Evolutionary conservation across 2,797 vertebrate genomes (phyloP).

Genomic region (Sphenopsis melanotis): DNA sequence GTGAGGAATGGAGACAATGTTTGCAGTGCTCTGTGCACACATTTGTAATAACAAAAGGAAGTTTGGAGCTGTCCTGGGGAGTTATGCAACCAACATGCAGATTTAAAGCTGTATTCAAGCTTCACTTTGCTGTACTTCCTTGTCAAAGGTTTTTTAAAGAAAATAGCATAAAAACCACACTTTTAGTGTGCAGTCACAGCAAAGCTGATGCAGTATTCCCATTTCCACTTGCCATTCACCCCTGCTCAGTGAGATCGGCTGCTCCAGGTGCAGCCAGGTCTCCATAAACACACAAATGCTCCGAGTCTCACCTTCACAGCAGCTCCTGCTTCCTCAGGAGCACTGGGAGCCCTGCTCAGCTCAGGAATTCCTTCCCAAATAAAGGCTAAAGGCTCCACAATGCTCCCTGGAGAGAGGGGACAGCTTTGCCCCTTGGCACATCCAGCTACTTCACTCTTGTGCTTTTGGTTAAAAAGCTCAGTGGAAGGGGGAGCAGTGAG

Average conservation of each 20-base stretch:
- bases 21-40: background rate
- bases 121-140: background rate
- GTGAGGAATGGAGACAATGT: background rate
- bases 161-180: background rate
- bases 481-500: background rate
- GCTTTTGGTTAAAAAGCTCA: background rate
- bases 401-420: background rate
- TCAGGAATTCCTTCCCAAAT: background rate
- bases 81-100: background rate
- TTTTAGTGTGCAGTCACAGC: background rate
- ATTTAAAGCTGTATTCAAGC: background rate
- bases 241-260: background rate
- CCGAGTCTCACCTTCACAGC: background rate
- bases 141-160: background rate
- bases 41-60: background rate
- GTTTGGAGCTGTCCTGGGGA: background rate
- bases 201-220: background rate
- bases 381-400: background rate
- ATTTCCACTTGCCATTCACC: background rate
- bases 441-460: background rate
- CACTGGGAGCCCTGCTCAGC: background rate
- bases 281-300: background rate
- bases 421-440: background rate
- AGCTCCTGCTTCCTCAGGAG: background rate
- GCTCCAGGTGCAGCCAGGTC: rapidly evolving